phyloP scores from a whole-genome alignment of 1,140 invertebrate species.

The Temnothorax nylanderi region DNA sequence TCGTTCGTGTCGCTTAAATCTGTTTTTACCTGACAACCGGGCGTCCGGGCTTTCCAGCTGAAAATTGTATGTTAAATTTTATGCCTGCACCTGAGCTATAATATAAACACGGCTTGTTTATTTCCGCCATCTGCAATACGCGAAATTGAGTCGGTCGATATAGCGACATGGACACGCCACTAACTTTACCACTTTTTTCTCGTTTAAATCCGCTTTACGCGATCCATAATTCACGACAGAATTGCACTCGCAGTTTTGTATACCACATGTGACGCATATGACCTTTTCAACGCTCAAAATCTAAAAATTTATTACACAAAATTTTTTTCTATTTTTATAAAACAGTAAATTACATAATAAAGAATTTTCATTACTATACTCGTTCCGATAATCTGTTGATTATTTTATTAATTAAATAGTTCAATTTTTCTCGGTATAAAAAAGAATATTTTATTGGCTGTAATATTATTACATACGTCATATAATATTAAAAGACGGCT shows the following conservation, averaged over 20 bases:
- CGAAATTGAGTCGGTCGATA: conserved; percentile 29
- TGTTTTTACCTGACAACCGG: conserved; percentile 7
- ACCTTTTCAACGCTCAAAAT: not conserved
- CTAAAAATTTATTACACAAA: not conserved
- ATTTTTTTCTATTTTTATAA: not conserved
- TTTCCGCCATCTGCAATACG: conserved; percentile 1
- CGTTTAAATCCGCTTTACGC: not conserved
- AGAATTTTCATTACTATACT: not conserved
- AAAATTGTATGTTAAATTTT: conserved; percentile 39
- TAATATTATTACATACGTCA: not conserved
- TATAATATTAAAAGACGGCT: not conserved
- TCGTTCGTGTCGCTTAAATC: conserved; percentile 21
- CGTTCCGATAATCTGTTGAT: not conserved
- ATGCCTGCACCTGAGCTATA: conserved; percentile 8
- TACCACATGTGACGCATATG: not conserved
- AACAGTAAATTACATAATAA: not conserved
- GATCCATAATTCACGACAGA: conserved; percentile 29
- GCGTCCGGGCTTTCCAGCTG: not conserved
- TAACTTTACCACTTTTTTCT: not conserved
- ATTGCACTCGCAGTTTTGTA: not conserved
- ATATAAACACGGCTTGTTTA: conserved; percentile 30
- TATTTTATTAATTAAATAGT: not conserved
- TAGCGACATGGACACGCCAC: conserved; percentile 9
- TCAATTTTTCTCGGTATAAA: not conserved
- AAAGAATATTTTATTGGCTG: not conserved